phyloP scores from a whole-genome alignment of 2,797 vertebrate species.

The Apogon talboti region DNA sequence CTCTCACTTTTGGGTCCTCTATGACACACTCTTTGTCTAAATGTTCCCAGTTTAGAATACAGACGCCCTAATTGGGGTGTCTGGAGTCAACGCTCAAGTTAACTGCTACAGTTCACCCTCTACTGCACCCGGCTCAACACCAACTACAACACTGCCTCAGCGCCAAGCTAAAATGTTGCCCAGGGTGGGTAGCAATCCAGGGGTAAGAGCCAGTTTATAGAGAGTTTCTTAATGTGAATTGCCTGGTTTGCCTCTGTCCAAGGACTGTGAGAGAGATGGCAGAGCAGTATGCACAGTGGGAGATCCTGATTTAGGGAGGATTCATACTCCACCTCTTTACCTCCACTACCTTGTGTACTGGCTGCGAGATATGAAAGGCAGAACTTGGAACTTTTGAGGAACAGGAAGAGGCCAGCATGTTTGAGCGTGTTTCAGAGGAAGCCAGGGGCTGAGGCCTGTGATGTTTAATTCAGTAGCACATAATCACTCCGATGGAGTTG shows the following conservation, averaged over 20 bases:
- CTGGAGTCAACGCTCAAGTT: slow-evolving; percentile 63
- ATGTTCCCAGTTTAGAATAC: slow-evolving; percentile 67
- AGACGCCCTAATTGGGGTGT: slow-evolving; percentile 69
- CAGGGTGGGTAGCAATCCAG: slow-evolving; percentile 47
- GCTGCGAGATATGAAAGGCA: slow-evolving; percentile 77
- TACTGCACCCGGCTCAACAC: slow-evolving; percentile 43
- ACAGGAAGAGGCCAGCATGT: slow-evolving; percentile 82
- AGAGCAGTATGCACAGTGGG: slow-evolving; percentile 45
- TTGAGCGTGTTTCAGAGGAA: slow-evolving; percentile 82
- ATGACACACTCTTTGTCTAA: slow-evolving; percentile 70
- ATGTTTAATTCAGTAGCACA: slow-evolving; percentile 89
- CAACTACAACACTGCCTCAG: slow-evolving; percentile 36
- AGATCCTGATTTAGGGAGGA: slow-evolving; percentile 61
- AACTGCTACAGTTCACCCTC: slow-evolving; percentile 58
- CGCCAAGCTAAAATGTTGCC: slow-evolving; percentile 56
- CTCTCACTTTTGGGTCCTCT: slow-evolving; percentile 44
- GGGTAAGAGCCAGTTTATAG: slow-evolving; percentile 40
- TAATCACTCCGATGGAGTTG: slow-evolving; percentile 87
- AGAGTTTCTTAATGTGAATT: slow-evolving; percentile 49
- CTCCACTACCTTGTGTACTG: slow-evolving; percentile 61
- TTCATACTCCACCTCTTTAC: slow-evolving; percentile 68
- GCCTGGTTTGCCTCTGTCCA: slow-evolving; percentile 49
- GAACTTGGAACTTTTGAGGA: slow-evolving; percentile 82
- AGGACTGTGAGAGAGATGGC: slow-evolving; percentile 36
- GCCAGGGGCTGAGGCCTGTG: slow-evolving; percentile 86